Percentiles rank a stretch among this genome's conserved stretches.
phyloP scores from a whole-genome alignment of 2,113 vertebrate species.

The Sander vitreus region DNA sequence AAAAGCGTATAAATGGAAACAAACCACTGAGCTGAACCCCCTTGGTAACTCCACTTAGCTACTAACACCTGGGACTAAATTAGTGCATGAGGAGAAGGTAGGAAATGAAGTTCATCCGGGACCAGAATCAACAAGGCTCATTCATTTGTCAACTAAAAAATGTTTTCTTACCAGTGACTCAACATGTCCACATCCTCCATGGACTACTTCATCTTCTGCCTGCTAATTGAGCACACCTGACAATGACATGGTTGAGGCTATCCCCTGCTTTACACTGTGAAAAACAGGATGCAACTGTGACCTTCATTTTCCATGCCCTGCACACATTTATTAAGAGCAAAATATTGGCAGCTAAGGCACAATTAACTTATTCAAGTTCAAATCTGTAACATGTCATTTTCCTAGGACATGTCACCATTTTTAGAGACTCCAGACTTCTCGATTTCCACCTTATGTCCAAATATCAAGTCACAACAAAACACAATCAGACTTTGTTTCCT shows the following conservation, averaged over 20 bases:
- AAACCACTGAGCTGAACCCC: constrained; percentile 22
- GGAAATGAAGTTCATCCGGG: constrained; percentile 48
- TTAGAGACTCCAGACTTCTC: neutral
- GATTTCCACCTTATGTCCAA: neutral
- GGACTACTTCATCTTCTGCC: constrained; percentile 45
- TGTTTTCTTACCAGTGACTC: constrained; percentile 52
- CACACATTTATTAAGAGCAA: constrained; percentile 13
- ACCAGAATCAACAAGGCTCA: constrained; percentile 30
- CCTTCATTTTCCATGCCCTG: constrained; percentile 30
- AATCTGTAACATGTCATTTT: constrained; percentile 11
- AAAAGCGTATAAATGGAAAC: constrained; percentile 65
- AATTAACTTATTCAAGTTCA: constrained; percentile 19
- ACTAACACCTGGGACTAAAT: constrained; percentile 65
- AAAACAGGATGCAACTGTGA: constrained; percentile 61
- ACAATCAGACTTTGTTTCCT: constrained; percentile 36
- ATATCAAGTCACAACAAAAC: constrained; percentile 21
- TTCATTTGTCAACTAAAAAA: constrained; percentile 50
- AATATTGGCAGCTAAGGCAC: constrained; percentile 6
- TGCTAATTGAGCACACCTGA: constrained; percentile 67
- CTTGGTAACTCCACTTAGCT: constrained; percentile 55
- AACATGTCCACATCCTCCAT: constrained; percentile 58
- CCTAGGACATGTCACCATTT: constrained; percentile 20
- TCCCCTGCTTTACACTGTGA: constrained; percentile 32
- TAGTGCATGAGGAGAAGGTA: constrained; percentile 17
- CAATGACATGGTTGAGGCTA: constrained; percentile 8